phyloP scores from a whole-genome alignment of 1,140 invertebrate genomes.

The Plectus sambesii region DNA sequence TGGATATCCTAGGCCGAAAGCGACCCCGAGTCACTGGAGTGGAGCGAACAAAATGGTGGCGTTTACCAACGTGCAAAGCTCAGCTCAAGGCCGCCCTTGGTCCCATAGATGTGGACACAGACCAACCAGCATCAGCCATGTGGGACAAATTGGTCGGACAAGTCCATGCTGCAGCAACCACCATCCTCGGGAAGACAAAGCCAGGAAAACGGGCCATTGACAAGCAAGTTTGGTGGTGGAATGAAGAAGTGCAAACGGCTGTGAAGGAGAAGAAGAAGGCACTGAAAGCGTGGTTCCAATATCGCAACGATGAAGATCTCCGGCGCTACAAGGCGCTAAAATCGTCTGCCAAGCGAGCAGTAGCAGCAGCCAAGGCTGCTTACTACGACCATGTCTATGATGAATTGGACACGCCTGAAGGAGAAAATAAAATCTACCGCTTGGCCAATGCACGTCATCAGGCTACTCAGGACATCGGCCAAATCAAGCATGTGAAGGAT shows the following conservation, averaged over 20 bases:
- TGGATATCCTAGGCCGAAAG: not conserved
- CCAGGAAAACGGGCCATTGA: not conserved
- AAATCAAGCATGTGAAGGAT: not conserved
- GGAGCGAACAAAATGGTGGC: not conserved
- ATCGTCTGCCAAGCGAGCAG: not conserved
- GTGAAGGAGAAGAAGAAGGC: not conserved
- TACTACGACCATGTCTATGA: not conserved
- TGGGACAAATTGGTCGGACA: not conserved
- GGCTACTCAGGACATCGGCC: not conserved
- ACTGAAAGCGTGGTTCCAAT: not conserved
- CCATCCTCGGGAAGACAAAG: not conserved
- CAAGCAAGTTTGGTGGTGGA: conserved; percentile 1
- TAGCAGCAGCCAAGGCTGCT: not conserved
- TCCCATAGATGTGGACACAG: not conserved
- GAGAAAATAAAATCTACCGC: not conserved
- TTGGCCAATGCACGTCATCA: not conserved
- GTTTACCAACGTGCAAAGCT: not conserved
- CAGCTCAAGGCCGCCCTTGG: not conserved
- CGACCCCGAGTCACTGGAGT: not conserved
- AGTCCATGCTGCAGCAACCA: no score
- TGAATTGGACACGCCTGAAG: not conserved
- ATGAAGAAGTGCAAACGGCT: conserved; percentile 1
- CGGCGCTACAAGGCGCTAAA: not conserved
- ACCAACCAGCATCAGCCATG: not conserved
- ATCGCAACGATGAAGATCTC: not conserved